Percentiles rank a stretch among this genome's conserved stretches.
These are phyloP conservation scores for Mythimna vitellina DNA, from an alignment of 2,888 invertebrate species.

Conservation along the genomic window DNA sequence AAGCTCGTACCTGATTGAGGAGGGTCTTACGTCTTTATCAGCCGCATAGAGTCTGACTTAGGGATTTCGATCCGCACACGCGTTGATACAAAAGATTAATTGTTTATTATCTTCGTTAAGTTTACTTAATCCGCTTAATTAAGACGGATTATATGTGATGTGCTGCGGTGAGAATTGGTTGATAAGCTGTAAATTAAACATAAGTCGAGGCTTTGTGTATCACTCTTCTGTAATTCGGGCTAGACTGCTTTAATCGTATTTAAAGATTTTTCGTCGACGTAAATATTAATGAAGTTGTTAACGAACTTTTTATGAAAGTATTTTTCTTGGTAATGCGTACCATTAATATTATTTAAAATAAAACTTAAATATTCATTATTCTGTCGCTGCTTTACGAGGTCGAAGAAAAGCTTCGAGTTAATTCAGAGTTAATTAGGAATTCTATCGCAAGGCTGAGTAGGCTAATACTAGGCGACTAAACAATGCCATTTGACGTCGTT, in stretches of 20 bases:
- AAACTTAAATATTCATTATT: conserved; percentile 43
- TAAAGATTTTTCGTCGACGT: conserved; percentile 1
- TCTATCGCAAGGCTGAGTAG: conserved; percentile 50
- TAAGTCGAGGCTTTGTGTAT: conserved; percentile 41
- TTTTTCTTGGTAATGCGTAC: conserved; percentile 24
- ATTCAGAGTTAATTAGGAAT: conserved; percentile 68
- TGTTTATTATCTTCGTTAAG: conserved; percentile 59
- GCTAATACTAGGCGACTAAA: conserved; percentile 64
- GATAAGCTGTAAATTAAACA: conserved; percentile 55
- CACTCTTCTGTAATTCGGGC: conserved; percentile 30
- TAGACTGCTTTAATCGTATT: conserved; percentile 25
- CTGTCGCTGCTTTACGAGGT: conserved; percentile 26
- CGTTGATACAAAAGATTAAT: conserved; percentile 61
- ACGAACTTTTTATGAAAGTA: conserved; percentile 29
- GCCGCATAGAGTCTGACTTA: conserved; percentile 32
- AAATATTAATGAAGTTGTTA: conserved; percentile 8
- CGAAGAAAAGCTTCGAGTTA: conserved; percentile 55
- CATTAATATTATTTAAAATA: conserved; percentile 34
- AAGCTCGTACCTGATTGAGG: conserved; percentile 51
- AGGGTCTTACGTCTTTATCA: conserved; percentile 56
- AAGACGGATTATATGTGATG: conserved; percentile 55
- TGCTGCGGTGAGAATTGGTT: conserved; percentile 37
- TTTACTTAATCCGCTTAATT: conserved; percentile 62
- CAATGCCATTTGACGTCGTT: conserved; percentile 69
- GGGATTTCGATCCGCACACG: conserved; percentile 48